Percentiles rank a stretch among this genome's conserved stretches.
Evolutionary conservation across 2,888 invertebrate genomes (phyloP).

Genomic region (Pyrocoelia pectoralis): DNA sequence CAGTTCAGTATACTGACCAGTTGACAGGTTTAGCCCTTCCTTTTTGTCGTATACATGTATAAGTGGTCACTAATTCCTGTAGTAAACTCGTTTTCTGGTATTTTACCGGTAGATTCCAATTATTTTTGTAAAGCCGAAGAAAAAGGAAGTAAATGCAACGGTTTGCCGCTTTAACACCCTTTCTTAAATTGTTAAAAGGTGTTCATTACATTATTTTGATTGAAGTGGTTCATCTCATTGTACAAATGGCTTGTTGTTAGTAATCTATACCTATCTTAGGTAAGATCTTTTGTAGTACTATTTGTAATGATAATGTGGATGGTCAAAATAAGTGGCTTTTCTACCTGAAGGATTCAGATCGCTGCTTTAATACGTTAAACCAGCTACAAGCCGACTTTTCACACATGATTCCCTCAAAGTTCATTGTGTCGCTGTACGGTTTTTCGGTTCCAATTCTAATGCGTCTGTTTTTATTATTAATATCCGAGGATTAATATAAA

Average conservation of each 20-base stretch:
- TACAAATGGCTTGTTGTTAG: conserved; percentile 26
- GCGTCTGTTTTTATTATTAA: conserved; percentile 24
- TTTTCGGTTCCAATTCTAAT: neutral
- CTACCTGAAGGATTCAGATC: conserved; percentile 42
- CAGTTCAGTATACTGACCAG: conserved; percentile 32
- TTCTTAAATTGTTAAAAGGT: conserved; percentile 27
- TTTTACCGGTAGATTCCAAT: conserved; percentile 16
- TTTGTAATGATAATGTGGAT: conserved; percentile 50
- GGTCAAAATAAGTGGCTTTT: conserved; percentile 35
- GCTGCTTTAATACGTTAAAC: conserved; percentile 49
- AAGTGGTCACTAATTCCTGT: conserved; percentile 37
- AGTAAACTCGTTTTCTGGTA: conserved; percentile 33
- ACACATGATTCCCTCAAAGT: conserved; percentile 30
- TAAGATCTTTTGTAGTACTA: conserved; percentile 47
- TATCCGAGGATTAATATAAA: conserved; percentile 30
- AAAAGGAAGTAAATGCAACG: conserved; percentile 15
- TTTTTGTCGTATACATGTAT: conserved; percentile 27
- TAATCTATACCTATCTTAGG: conserved; percentile 44
- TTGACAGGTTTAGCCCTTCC: conserved; percentile 35
- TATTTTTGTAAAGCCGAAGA: neutral
- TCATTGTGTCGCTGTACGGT: conserved; percentile 27
- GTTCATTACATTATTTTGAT: conserved; percentile 52
- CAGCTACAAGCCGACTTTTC: conserved; percentile 49
- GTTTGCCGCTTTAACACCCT: neutral
- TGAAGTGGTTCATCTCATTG: conserved; percentile 46